Conservation (phyloP, 2,888 invertebrate species). For the Amblyjoppa proteus region DNA sequence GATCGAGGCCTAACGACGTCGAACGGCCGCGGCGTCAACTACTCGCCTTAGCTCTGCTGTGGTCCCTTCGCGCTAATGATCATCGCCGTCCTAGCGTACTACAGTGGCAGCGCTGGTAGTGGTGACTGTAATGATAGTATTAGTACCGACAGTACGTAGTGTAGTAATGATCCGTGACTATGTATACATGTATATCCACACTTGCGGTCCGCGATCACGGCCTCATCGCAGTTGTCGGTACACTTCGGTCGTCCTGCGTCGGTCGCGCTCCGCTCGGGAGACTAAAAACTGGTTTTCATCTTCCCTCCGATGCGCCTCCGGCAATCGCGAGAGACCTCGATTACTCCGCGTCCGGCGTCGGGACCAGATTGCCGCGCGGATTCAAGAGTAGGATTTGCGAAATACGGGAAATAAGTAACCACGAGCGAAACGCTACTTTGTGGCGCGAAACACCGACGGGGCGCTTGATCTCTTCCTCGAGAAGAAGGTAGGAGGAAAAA, state of each 20-base stretch:
- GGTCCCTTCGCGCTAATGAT: constrained; percentile 55
- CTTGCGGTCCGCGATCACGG: constrained; percentile 56
- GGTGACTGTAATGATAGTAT: constrained; percentile 47
- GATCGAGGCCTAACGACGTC: constrained; percentile 69
- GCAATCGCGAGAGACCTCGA: constrained; percentile 42
- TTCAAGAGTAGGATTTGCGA: not conserved
- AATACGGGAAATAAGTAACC: not conserved
- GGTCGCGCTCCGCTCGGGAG: constrained; percentile 30
- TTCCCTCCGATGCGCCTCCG: constrained; percentile 29
- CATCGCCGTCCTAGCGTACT: constrained; percentile 14
- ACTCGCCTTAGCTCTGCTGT: constrained; percentile 29
- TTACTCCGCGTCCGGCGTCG: constrained; percentile 51
- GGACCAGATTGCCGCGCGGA: not conserved
- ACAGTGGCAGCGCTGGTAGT: not conserved
- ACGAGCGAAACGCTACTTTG: not conserved
- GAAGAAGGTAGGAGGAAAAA: not conserved
- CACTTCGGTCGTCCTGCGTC: constrained; percentile 52
- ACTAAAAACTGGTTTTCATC: constrained; percentile 66
- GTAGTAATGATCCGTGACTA: constrained; percentile 38
- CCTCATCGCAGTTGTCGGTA: constrained; percentile 55
- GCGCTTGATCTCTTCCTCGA: not conserved
- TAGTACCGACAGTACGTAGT: constrained; percentile 14
- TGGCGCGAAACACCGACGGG: not conserved
- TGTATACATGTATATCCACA: constrained; percentile 7
- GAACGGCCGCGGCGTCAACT: constrained; percentile 51